Evolutionary conservation across 2,797 vertebrate species (phyloP).

Genomic region (Emydoidea blandingii): DNA sequence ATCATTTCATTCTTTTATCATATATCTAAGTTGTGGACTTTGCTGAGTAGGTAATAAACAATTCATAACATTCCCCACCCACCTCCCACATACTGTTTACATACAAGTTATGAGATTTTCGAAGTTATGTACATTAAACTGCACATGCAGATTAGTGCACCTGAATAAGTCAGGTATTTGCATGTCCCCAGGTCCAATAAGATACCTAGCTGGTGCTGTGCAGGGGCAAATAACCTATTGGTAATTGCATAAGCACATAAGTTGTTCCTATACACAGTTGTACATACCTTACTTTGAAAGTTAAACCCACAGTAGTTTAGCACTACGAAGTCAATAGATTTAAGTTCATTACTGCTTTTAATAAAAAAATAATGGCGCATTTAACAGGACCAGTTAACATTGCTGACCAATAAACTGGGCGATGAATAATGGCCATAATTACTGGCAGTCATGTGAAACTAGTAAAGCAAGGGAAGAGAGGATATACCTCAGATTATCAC

Average conservation of each 20-base stretch:
- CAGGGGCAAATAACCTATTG: not conserved
- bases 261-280: not conserved
- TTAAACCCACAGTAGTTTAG: not conserved
- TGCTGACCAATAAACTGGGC: not conserved
- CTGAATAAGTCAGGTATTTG: not conserved
- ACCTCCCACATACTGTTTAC: not conserved
- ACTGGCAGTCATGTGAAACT: not conserved
- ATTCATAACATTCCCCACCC: not conserved
- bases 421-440: not conserved
- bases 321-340: not conserved
- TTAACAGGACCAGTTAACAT: not conserved
- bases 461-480: not conserved
- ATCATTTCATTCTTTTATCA: not conserved
- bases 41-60: not conserved
- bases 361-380: not conserved
- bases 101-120: not conserved
- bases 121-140: not conserved
- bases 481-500: not conserved
- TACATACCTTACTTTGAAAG: not conserved
- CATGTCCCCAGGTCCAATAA: not conserved
- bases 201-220: not conserved
- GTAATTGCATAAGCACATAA: not conserved
- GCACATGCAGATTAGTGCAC: not conserved
- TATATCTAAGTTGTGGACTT: not conserved
- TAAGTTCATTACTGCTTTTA: not conserved